A percentile compares a stretch with the other conserved stretches of the same genome.
Conservation (phyloP, 2,797 vertebrate genomes). For the Liasis olivaceus region DNA sequence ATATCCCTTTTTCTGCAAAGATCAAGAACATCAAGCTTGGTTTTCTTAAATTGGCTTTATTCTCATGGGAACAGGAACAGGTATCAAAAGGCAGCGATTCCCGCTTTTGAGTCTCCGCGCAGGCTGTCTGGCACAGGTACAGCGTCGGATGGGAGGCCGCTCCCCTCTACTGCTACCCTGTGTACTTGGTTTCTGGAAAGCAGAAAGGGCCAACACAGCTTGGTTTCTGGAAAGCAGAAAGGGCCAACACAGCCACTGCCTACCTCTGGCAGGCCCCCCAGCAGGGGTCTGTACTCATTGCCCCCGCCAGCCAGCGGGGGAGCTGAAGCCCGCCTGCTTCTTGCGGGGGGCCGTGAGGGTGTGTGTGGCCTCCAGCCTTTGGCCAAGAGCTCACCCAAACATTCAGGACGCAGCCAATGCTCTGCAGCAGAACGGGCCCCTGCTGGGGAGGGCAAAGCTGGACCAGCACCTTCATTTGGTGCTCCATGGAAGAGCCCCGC, state of each 20-base stretch:
- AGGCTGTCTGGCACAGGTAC: background rate
- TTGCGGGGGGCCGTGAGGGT: background rate
- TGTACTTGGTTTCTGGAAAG: slow-evolving; percentile 41
- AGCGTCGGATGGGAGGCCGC: background rate
- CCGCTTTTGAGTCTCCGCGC: background rate
- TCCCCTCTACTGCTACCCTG: accelerated
- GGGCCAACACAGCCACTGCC: background rate
- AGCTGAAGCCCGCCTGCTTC: background rate
- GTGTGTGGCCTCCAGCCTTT: no score
- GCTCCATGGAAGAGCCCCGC: no score
- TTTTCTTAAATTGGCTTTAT: background rate
- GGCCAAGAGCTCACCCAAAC: no score
- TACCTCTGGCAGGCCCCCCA: background rate
- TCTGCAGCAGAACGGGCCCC: no score
- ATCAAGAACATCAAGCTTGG: background rate
- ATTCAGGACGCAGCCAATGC: no score
- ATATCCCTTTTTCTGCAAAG: background rate
- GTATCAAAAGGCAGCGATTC: background rate
- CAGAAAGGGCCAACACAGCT: background rate
- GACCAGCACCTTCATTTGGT: no score
- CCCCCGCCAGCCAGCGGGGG: background rate
- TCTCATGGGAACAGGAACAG: background rate
- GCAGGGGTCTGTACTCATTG: background rate
- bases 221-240: slow-evolving; percentile 47
- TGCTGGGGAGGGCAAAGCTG: no score